Evolutionary conservation across 2,888 invertebrate species (phyloP), one percentile per base, ranked within the genome.

Genomic region (Eubasilissa splendida): DNA sequence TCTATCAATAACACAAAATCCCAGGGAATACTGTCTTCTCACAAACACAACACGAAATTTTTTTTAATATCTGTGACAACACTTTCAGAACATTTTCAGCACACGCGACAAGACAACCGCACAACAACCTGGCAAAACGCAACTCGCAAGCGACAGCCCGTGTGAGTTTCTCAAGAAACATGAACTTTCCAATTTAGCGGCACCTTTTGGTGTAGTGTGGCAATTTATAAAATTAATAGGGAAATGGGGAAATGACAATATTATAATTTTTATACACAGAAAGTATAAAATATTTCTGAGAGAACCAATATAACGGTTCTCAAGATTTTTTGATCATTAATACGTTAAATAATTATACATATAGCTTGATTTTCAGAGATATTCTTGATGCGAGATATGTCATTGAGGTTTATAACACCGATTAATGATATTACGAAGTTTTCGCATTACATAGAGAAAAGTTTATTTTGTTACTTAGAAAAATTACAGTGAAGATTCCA

Each of bases 111-210:
- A 66, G 52, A 60, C 58, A 65, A 33, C 80, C 58, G 73, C 73
- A 68, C 79, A 33, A 54, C 79, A 12, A 75, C 66, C 75, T 56
- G 56, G 63, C 79, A 66, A 66, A 66, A 66, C 74, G 42, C 53
- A 79, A 79, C 74, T 79, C 75, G 9, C 60, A 59, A 33, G 60
- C 50, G 52, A 12, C 59, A 65, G 22, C 12, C 11, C 33, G 71
- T 56, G 71, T 12, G 56, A 73, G 71, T 77, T 77, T 77, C 77
- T 68, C 75, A 79, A 80, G 76, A 80, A 76, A 77, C 68, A 66
- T 79, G 70, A 80, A 80, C 80, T 80, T 80, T 80, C 76, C 76
- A 80, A 80, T 65, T 80, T 59, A 80, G 80, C 80, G 80, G 73
- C 76, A 70, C 58, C 76, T 60, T 52, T 42, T 42, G 66, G 31